Evolutionary conservation across 2,113 vertebrate genomes (phyloP), one percentile per base, ranked within the genome.

Genomic region (Thermophis baileyi): DNA sequence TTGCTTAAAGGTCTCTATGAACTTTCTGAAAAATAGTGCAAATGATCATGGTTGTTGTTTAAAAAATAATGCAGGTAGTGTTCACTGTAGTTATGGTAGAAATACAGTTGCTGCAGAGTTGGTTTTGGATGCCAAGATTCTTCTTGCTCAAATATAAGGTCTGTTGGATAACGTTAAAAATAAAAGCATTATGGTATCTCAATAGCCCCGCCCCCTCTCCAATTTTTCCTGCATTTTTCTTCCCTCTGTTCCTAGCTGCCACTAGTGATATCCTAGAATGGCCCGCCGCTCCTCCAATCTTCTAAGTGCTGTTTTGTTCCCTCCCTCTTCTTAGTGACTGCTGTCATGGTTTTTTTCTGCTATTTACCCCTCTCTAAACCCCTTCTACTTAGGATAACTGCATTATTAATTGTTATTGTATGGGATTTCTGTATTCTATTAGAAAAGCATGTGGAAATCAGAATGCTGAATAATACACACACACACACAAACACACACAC

Each of bases 1-100:
- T 98, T 92, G 9, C 10, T 89, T 89, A 85, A 44, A 60, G 2
- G 3, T 63, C 16, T 35, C 50, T 63, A 30, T 90, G 60, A 25
- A 63, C 87, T 81, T 25, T 63, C 10, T 88, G 44, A 89, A 12
- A 18, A 57, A 74, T n/a, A n/a, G 1, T 91, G 94, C 1, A 24
- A 86, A 49, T 63, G 46, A 63, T n/a, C 18, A 25, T 49, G 46
- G 22, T 40, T 0, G 40, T 50, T 50, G 40, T 51, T 50, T 69
- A 91, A 16, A 57, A 22, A 35, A 25, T 92, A 51, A 74, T 5
- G 60, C 87, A 92, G 49, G 35, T 47, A 54, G 6, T 53, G 49
- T 53, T 89, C 40, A 92, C 11, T 49, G 51, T 14, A 88, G 18
- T 24, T 87, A 91, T 87, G 85, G 6, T 16, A 92, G 46, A 50